Conservation (phyloP, 1,140 invertebrate species). For the Macrosteles quadrilineatus region DNA sequence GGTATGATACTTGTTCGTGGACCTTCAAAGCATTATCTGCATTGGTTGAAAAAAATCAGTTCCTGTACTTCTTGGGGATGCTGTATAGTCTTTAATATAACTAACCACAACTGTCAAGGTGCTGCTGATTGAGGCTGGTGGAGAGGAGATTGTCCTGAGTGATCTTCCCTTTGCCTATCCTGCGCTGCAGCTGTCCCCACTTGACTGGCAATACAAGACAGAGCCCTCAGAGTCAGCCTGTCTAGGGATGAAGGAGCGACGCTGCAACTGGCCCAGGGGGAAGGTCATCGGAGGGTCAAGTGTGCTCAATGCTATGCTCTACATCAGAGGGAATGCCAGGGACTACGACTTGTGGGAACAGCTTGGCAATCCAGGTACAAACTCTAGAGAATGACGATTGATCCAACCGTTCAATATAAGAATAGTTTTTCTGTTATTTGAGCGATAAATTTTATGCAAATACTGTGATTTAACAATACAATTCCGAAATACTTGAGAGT, state of each 20-base stretch:
- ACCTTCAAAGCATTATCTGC: no score
- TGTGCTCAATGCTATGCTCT: slow-evolving; percentile 86
- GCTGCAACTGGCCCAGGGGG: slow-evolving; percentile 62
- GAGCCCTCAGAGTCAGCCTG: slow-evolving; percentile 60
- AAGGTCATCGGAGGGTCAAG: slow-evolving; percentile 75
- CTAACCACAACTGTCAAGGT: no score
- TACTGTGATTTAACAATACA: no score
- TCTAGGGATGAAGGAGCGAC: slow-evolving; percentile 47
- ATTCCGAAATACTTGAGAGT: no score
- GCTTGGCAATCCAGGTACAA: slow-evolving; percentile 61
- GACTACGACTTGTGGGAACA: slow-evolving; percentile 85
- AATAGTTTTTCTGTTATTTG: no score
- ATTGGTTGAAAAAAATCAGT: no score
- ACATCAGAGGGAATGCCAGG: slow-evolving; percentile 76
- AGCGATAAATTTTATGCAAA: no score
- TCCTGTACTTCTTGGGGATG: no score
- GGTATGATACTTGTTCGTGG: no score
- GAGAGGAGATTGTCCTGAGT: slow-evolving; percentile 69
- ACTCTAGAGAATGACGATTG: no score
- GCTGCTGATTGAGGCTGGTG: slow-evolving; percentile 79
- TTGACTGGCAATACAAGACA: slow-evolving; percentile 81
- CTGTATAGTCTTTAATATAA: no score
- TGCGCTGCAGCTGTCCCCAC: slow-evolving; percentile 65
- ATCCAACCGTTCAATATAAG: no score
- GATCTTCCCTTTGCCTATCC: slow-evolving; percentile 76